Conservation (phyloP, 2,888 invertebrate genomes). For the Drosophila mayaguana region DNA sequence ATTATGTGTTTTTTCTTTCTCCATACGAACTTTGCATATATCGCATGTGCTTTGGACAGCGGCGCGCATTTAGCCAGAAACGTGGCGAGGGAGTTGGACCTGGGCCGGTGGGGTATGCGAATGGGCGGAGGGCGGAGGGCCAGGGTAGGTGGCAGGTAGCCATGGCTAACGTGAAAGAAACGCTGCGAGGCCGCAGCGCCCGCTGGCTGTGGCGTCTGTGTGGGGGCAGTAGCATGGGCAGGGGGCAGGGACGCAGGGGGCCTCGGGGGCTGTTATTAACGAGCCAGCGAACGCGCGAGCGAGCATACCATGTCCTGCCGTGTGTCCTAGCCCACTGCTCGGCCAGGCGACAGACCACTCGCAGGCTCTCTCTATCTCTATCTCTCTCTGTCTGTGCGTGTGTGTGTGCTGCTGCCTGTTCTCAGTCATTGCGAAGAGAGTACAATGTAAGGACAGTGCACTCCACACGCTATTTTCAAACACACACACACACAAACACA, state of each 20-base stretch:
- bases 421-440: conserved; percentile 45
- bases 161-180: conserved; percentile 18
- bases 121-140: not conserved
- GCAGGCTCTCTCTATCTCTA: not conserved
- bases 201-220: conserved; percentile 15
- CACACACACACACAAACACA: conserved; percentile 22
- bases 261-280: conserved; percentile 76
- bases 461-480: conserved; percentile 68
- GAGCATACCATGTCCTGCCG: conserved; percentile 61
- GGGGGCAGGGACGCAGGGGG: not conserved
- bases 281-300: conserved; percentile 72
- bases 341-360: conserved; percentile 11
- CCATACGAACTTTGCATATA: conserved; percentile 38
- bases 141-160: conserved; percentile 25
- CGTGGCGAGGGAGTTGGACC: conserved; percentile 14
- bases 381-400: conserved; percentile 15
- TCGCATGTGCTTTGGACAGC: conserved; percentile 72
- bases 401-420: conserved; percentile 20
- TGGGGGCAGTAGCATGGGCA: not conserved
- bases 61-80: conserved; percentile 72
- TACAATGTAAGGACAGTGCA: conserved; percentile 77
- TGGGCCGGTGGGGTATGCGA: conserved; percentile 4
- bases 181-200: conserved; percentile 22
- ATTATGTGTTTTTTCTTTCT: conserved; percentile 15
- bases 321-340: conserved; percentile 25